A percentile compares a stretch with the other conserved stretches of the same genome.
These are phyloP conservation scores for Protobothrops flavoviridis DNA, from an alignment of 2,113 vertebrate species.

Conservation along the genomic window DNA sequence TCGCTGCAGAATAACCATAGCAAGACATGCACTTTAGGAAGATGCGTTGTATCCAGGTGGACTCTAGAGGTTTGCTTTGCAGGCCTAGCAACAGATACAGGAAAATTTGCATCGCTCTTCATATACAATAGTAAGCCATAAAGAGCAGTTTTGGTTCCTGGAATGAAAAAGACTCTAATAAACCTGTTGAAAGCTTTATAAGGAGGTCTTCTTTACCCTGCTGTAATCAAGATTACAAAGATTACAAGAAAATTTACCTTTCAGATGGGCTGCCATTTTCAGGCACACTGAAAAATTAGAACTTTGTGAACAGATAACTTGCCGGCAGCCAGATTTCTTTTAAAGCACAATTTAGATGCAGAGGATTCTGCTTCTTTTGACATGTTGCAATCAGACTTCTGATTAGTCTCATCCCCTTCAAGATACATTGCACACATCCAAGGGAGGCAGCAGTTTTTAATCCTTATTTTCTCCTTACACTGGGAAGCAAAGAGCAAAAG, in stretches of 20 bases:
- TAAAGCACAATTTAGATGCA: neutral
- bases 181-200: slow-evolving; percentile 1
- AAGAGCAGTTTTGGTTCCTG: slow-evolving; percentile 36
- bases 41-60: slow-evolving; percentile 65
- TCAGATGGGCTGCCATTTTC: neutral
- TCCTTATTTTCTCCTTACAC: neutral
- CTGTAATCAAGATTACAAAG: neutral
- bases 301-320: neutral
- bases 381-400: neutral
- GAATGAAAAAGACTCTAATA: neutral
- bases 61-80: slow-evolving; percentile 67
- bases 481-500: neutral
- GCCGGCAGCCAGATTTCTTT: neutral
- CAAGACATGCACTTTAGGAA: slow-evolving; percentile 71
- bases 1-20: slow-evolving; percentile 72
- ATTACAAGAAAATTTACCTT: neutral
- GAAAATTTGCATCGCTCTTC: slow-evolving; percentile 55
- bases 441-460: neutral
- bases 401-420: neutral
- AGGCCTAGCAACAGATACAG: slow-evolving; percentile 51
- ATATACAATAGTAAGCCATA: slow-evolving; percentile 41
- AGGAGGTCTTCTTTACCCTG: neutral
- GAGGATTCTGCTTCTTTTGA: neutral
- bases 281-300: neutral
- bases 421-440: neutral